Conservation (phyloP, 2,797 vertebrate genomes). For the Parauchenoglanis punctatus region DNA sequence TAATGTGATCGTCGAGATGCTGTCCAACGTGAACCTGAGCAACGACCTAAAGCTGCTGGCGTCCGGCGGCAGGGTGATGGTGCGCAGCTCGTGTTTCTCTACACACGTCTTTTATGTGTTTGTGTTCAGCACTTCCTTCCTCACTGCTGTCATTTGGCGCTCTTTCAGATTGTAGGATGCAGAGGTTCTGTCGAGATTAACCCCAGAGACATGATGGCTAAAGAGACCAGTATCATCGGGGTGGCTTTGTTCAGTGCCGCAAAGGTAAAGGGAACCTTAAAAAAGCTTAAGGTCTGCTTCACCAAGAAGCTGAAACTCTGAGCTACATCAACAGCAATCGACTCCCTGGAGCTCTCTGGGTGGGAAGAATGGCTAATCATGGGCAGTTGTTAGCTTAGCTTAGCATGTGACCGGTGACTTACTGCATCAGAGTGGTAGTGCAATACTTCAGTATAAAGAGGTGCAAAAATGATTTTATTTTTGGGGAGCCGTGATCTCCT, state of each 20-base stretch:
- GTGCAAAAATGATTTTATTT: neutral
- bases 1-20: constrained; percentile 90
- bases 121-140: neutral
- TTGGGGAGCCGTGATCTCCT: neutral
- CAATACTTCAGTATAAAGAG: neutral
- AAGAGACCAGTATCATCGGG: constrained; percentile 85
- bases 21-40: constrained; percentile 88
- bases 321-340: neutral
- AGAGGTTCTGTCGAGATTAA: constrained; percentile 86
- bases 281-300: neutral
- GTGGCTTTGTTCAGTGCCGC: constrained; percentile 74
- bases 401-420: neutral
- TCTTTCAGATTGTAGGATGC: constrained; percentile 82
- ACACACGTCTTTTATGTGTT: neutral
- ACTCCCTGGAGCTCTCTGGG: neutral
- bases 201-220: constrained; percentile 86
- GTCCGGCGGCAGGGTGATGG: constrained; percentile 79
- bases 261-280: constrained; percentile 72
- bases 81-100: constrained; percentile 66
- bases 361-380: neutral
- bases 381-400: neutral
- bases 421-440: neutral
- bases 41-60: constrained; percentile 85
- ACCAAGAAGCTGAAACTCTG: neutral
- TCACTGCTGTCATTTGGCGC: neutral